phyloP scores from a whole-genome alignment of 2,888 invertebrate species.

The Ophion costatus region DNA sequence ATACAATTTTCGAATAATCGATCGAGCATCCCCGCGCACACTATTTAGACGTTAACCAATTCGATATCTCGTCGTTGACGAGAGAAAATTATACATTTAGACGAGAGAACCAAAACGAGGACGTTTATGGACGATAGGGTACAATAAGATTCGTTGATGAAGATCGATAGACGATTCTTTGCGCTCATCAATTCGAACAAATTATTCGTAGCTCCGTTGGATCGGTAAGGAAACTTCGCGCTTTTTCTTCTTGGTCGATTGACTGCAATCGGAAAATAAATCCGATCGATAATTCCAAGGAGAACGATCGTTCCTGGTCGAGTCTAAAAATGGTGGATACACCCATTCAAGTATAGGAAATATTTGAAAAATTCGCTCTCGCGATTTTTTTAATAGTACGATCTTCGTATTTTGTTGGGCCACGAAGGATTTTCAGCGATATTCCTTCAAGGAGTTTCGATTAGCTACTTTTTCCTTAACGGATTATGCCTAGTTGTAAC shows the following conservation, averaged over 20 bases:
- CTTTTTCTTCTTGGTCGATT: not conserved
- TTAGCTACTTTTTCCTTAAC: not conserved
- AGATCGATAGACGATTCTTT: too few species aligned
- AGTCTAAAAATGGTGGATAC: not conserved
- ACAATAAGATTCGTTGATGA: not conserved
- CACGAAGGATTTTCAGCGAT: not conserved
- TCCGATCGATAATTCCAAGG: not conserved
- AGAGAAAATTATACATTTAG: not conserved
- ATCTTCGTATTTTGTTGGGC: too few species aligned
- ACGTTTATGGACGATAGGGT: not conserved
- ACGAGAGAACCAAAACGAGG: not conserved
- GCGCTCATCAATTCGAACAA: not conserved
- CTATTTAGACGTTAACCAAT: not conserved
- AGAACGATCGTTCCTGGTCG: not conserved
- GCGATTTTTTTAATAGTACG: too few species aligned
- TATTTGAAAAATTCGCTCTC: not conserved
- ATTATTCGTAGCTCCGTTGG: not conserved
- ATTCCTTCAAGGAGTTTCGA: not conserved
- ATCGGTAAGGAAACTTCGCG: not conserved
- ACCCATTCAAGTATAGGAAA: not conserved
- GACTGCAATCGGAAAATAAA: not conserved
- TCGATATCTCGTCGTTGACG: not conserved
- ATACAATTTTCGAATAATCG: not conserved
- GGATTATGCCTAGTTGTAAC: too few species aligned
- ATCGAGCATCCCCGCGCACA: slow-evolving; percentile 8